Percentiles rank a stretch among this genome's conserved stretches.
phyloP scores from a whole-genome alignment of 2,113 vertebrate species.

The Crotalus helleri region DNA sequence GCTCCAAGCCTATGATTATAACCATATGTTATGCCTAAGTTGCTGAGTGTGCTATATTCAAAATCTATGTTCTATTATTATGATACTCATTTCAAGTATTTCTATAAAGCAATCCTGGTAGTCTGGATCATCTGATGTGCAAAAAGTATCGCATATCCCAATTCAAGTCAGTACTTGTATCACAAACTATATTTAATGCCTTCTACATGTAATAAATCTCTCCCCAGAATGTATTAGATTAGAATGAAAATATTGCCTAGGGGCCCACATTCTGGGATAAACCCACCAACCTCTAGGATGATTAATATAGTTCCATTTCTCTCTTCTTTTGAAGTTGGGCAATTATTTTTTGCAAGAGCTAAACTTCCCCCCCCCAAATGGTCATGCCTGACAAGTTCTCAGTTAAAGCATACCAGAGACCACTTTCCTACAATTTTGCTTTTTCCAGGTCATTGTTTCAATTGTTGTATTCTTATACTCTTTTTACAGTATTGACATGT shows the following conservation, averaged over 20 bases:
- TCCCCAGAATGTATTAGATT: neutral
- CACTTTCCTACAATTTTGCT: neutral
- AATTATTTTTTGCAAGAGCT: neutral
- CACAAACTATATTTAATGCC: neutral
- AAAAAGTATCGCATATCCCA: neutral
- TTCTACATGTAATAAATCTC: neutral
- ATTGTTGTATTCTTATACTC: neutral
- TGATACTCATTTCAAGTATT: neutral
- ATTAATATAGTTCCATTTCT: neutral
- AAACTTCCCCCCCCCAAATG: neutral
- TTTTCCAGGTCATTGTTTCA: neutral
- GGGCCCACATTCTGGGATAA: neutral
- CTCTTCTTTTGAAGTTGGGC: neutral
- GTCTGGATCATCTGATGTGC: neutral
- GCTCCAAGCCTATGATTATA: neutral
- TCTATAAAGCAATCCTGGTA: neutral
- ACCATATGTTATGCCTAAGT: neutral
- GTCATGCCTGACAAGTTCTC: neutral
- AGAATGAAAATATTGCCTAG: neutral
- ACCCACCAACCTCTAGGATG: neutral
- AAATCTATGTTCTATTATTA: neutral
- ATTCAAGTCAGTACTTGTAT: neutral
- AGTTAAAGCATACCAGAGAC: neutral
- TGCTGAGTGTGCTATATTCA: neutral
- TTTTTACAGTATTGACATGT: neutral